These are phyloP conservation scores for Pantherophis vulpinus DNA, from an alignment of 2,797 vertebrate species.

Conservation along the genomic window DNA sequence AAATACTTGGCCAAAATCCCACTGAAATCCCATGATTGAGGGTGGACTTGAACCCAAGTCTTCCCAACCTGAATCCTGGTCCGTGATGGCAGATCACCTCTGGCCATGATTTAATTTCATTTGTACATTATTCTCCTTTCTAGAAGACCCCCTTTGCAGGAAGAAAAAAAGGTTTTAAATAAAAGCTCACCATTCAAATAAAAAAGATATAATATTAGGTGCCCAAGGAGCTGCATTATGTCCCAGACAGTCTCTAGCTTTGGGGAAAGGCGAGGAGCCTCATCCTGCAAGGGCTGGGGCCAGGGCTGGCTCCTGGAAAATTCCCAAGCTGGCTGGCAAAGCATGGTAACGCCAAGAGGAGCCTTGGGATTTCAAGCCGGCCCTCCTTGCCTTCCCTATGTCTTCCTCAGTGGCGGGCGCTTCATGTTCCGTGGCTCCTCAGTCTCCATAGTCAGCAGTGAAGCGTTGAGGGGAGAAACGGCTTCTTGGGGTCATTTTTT, in stretches of 20 bases:
- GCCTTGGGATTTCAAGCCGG: not conserved
- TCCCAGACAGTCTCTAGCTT: not conserved
- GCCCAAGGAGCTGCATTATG: not conserved
- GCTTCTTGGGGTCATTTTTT: not conserved
- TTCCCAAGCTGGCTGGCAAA: not conserved
- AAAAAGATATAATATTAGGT: not conserved
- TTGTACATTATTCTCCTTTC: not conserved
- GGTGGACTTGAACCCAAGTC: not conserved
- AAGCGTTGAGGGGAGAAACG: not conserved
- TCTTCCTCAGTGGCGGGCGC: not conserved
- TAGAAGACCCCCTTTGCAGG: not conserved
- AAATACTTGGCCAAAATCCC: not conserved
- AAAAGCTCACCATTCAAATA: not conserved
- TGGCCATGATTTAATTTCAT: not conserved
- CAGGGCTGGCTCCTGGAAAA: not conserved
- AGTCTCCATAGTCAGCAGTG: not conserved
- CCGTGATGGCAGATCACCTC: not conserved
- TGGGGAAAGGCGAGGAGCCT: not conserved
- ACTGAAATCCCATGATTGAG: not conserved
- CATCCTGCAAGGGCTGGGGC: not conserved
- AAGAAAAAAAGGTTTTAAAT: not conserved
- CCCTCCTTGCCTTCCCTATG: not conserved
- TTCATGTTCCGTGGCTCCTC: not conserved
- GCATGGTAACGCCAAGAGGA: not conserved
- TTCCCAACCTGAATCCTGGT: not conserved